Evolutionary conservation across 2,113 vertebrate species (phyloP), one percentile per base, ranked within the genome.

Genomic region (Campylomormyrus tamandua): DNA sequence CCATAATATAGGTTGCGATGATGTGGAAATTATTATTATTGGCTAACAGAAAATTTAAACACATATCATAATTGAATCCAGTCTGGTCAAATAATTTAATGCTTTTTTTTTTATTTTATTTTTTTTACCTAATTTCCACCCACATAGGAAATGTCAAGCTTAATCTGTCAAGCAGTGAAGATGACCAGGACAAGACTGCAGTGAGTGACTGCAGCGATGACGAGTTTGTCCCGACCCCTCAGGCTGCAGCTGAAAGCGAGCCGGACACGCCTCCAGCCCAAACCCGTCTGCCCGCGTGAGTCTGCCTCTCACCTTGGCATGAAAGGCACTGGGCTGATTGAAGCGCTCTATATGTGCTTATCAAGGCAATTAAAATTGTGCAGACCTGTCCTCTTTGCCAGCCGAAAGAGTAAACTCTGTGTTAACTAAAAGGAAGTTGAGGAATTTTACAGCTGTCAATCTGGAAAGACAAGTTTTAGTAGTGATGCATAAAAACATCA

Each of bases 151-250:
- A 88, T 0, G 90, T 92, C 27, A 96, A 95, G 88, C 95, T 94
- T 92, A 92, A 10, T 11, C 0, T 95, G 89, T 95, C 94, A 0
- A 95, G 95, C 92, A 95, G 95, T 17, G 96, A 96, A 39, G 93
- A 95, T 5, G 90, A 91, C 0, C 2, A 95, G 94, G 92, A 17
- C 62, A 83, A 9, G 42, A 91, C 39, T 15, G 89, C 31, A 0
- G 31, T 88, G 42, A 94, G 93, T 0, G 93, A 94, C 0, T 91
- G 88, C 19, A 91, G 94, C 0, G 91, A 93, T 4, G 31, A 24
- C 21, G 92, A 92, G 88, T 95, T 95, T 9, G 4, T 17, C 8
- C 92, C 91, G 0, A 0, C 6, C 1, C 5, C 15, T 0, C 83
- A 84, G 4, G 45, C 21, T 27, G 0, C 17, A 3, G 27, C 83